These are phyloP conservation scores for Carcinoscorpius rotundicauda DNA, from an alignment of 1,140 invertebrate genomes.

Conservation along the genomic window DNA sequence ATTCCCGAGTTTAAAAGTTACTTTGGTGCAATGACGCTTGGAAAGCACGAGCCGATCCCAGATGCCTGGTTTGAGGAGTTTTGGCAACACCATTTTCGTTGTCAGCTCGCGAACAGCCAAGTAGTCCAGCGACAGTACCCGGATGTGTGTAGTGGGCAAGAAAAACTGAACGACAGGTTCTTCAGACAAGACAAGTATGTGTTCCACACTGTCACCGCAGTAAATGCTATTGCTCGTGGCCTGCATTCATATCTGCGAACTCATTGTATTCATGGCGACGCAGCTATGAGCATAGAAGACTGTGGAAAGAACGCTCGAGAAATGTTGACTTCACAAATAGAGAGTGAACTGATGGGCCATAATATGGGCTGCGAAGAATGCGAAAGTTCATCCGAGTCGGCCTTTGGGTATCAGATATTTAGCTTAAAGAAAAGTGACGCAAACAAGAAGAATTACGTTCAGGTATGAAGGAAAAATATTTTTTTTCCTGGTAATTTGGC, in stretches of 20 bases:
- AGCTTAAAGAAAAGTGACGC: background rate
- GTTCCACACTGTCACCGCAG: slow-evolving; percentile 34
- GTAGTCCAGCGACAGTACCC: slow-evolving; percentile 23
- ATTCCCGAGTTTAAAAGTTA: slow-evolving; percentile 33
- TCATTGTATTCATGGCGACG: slow-evolving; percentile 23
- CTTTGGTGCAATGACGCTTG: slow-evolving; percentile 30
- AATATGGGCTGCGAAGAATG: slow-evolving; percentile 16
- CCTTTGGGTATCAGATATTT: slow-evolving; percentile 14
- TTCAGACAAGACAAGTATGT: slow-evolving; percentile 29
- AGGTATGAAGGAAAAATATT: background rate
- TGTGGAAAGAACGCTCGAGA: slow-evolving; percentile 25
- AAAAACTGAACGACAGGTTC: slow-evolving; percentile 15
- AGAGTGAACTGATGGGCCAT: slow-evolving; percentile 4
- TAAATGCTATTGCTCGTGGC: slow-evolving; percentile 34
- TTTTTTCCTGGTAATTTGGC: too few relatives aligned
- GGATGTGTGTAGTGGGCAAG: slow-evolving; percentile 14
- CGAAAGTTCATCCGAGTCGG: background rate
- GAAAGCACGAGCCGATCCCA: slow-evolving; percentile 31
- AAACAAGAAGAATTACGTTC: background rate
- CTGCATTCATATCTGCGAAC: slow-evolving; percentile 27
- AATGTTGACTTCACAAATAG: slow-evolving; percentile 14
- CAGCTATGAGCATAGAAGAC: slow-evolving; percentile 25
- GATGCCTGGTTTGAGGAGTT: slow-evolving; percentile 38
- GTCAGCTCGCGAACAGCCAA: slow-evolving; percentile 28
- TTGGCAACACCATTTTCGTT: slow-evolving; percentile 34